phyloP scores from a whole-genome alignment of 1,140 invertebrate species.

The Lepidurus packardi region DNA sequence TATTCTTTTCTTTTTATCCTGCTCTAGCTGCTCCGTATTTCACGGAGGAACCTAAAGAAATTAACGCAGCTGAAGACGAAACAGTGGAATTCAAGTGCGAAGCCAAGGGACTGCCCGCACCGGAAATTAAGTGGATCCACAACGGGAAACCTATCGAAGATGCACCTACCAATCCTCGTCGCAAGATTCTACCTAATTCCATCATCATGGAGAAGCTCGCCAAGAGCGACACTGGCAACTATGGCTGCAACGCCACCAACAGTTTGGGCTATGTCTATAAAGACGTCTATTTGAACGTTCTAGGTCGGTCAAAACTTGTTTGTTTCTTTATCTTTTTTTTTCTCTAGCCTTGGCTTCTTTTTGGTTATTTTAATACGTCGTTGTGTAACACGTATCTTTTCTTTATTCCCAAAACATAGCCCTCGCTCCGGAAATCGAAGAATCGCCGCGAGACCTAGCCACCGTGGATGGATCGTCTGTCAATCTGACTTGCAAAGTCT shows the following conservation, averaged over 20 bases:
- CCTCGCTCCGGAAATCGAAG: constrained; percentile 80
- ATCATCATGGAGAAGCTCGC: constrained; percentile 75
- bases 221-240: constrained; percentile 81
- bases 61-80: constrained; percentile 86
- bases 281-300: constrained; percentile 95
- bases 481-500: constrained; percentile 82
- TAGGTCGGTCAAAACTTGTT: constrained; percentile 52
- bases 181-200: constrained; percentile 59
- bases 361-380: too few species aligned
- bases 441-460: constrained; percentile 67
- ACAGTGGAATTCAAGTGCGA: constrained; percentile 78
- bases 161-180: constrained; percentile 65
- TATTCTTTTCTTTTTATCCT: constrained; percentile 24
- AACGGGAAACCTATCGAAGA: constrained; percentile 85
- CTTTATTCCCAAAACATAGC: constrained; percentile 51
- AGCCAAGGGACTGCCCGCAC: constrained; percentile 79
- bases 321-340: constrained; percentile 28
- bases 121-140: constrained; percentile 91
- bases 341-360: neutral
- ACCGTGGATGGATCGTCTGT: constrained; percentile 78
- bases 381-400: neutral
- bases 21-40: constrained; percentile 79
- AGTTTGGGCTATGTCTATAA: constrained; percentile 96
- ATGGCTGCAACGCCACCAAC: constrained; percentile 97
- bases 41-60: constrained; percentile 79